These are phyloP conservation scores for Gambelia wislizenii DNA, from an alignment of 2,797 vertebrate genomes.

Conservation along the genomic window DNA sequence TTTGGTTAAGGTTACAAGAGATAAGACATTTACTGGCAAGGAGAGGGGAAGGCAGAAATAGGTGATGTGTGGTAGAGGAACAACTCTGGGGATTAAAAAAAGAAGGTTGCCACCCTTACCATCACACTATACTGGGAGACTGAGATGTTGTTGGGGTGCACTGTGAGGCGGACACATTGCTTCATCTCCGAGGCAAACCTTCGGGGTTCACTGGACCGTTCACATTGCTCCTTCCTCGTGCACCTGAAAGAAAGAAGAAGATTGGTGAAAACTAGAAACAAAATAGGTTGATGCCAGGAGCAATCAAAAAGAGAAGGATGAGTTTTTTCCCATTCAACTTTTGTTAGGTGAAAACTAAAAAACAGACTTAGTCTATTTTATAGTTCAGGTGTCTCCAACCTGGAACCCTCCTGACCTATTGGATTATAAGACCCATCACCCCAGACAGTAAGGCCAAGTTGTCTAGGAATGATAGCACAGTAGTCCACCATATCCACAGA, in stretches of 20 bases:
- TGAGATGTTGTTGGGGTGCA: constrained; percentile 98
- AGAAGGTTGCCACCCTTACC: constrained; percentile 82
- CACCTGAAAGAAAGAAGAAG: constrained; percentile 82
- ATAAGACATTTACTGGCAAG: accelerated
- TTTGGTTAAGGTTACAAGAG: neutral
- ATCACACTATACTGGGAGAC: constrained; percentile 97
- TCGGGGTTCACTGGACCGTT: constrained; percentile 91
- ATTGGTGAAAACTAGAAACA: neutral
- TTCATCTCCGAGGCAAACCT: constrained; percentile 95
- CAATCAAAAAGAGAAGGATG: too few species aligned
- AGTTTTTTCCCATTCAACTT: neutral
- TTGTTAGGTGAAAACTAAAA: neutral
- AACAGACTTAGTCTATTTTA: neutral
- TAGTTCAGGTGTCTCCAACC: neutral
- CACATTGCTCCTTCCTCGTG: constrained; percentile 94
- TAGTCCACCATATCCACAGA: neutral
- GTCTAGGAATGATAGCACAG: too few species aligned
- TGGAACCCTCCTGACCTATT: too few species aligned
- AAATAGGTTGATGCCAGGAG: neutral
- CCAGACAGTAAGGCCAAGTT: neutral
- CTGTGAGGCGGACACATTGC: constrained; percentile 95
- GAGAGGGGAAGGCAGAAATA: neutral
- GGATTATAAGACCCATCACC: too few species aligned
- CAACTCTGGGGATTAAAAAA: neutral
- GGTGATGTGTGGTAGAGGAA: neutral